Evolutionary conservation across 2,888 invertebrate genomes (phyloP), one percentile per base, ranked within the genome.

Genomic region (Ornithoptera priamus): DNA sequence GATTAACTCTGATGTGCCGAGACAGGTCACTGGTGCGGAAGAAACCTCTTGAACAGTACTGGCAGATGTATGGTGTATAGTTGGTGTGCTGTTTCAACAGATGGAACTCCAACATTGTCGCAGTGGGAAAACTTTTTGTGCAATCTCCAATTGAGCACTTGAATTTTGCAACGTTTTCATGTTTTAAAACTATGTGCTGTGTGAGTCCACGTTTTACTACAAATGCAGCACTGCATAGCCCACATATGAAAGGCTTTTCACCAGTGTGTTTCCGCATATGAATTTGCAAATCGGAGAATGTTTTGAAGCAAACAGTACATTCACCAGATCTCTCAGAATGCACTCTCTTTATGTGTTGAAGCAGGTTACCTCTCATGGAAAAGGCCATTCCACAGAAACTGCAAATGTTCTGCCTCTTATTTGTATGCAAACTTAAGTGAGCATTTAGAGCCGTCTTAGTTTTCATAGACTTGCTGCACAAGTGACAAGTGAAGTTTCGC

Each of bases 231-330:
- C 83, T 81, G 74, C 93, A 93, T 20, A 86, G 71, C 39, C 82
- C 82, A 75, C 93, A 93, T 0, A 78, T 72, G 74, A 85, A 91
- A 0, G 91, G 90, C 61, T 86, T 93, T 73, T 94, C 94, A 0
- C 94, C 94, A 0, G 93, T 94, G 73, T 94, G 94, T 72, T 93
- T 92, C 0, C 93, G 82, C 93, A 93, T 93, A 73, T 94, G 94
- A 1, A 88, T 91, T 65, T 91, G 92, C 20, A 94, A 75, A 76
- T 94, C 93, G 0, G 94, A 87, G 74, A 93, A 94, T 8, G 90
- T 88, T 77, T 94, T 94, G 12, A 86, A 78, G 75, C 94, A 94
- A 8, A 93, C 77, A 0, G 79, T 81, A 75, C 94, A 94, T 6
- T 89, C 82, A 0, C 94, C 94, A 0, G 94, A 94, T 67, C 89